Evolutionary conservation across 2,888 invertebrate species (phyloP).

Genomic region (Drosophila meridiana): DNA sequence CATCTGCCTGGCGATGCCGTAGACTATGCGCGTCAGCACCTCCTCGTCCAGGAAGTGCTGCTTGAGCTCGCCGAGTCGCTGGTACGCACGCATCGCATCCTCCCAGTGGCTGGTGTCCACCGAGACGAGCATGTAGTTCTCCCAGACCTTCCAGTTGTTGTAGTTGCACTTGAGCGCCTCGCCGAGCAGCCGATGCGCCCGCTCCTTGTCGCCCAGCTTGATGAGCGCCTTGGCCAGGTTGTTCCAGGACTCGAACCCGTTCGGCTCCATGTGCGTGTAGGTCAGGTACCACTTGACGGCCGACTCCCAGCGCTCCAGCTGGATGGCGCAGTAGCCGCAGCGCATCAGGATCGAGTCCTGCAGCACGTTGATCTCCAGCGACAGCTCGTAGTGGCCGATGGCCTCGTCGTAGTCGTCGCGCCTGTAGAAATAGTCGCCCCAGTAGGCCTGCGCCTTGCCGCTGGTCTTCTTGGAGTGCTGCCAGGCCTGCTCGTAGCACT

Average conservation of each 20-base stretch:
- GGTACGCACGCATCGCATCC: constrained; percentile 93
- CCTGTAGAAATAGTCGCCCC: constrained; percentile 92
- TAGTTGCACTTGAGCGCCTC: constrained; percentile 97
- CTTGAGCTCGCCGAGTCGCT: constrained; percentile 94
- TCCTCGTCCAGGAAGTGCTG: constrained; percentile 91
- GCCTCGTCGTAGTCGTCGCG: constrained; percentile 92
- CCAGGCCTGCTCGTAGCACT: constrained; percentile 96
- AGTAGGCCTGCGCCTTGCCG: constrained; percentile 94
- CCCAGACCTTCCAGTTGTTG: constrained; percentile 97
- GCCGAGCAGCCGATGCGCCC: constrained; percentile 93
- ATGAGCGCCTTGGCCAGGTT: constrained; percentile 98
- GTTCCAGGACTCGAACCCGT: constrained; percentile 98
- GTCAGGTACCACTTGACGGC: constrained; percentile 94
- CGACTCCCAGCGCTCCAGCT: constrained; percentile 91
- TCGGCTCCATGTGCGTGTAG: constrained; percentile 94
- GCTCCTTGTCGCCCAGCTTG: constrained; percentile 92
- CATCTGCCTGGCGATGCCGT: constrained; percentile 89
- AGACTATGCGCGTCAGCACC: constrained; percentile 90
- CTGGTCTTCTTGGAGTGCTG: constrained; percentile 92
- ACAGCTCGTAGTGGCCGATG: constrained; percentile 92
- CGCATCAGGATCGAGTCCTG: constrained; percentile 95
- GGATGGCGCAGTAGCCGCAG: constrained; percentile 93
- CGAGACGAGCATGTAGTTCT: constrained; percentile 95
- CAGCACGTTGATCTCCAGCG: constrained; percentile 93
- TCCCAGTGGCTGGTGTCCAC: constrained; percentile 94